Evolutionary conservation across 2,113 vertebrate genomes (phyloP).

Genomic region (Vombatus ursinus): DNA sequence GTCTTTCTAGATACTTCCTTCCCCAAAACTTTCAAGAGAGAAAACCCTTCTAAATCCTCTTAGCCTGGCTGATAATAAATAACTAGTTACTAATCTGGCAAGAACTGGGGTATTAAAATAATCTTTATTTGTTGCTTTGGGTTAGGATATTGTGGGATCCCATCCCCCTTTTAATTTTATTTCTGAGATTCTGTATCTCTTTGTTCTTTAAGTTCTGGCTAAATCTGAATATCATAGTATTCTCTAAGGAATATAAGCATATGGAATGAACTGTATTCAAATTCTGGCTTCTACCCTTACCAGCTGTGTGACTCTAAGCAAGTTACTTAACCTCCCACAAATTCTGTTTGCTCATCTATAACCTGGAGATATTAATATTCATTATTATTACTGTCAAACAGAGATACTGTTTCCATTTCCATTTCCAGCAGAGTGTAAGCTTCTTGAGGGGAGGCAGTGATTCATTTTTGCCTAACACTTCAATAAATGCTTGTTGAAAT

Average conservation of each 20-base stretch:
- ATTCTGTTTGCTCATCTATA: background rate
- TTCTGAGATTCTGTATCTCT: background rate
- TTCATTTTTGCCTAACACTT: background rate
- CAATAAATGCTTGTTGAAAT: background rate
- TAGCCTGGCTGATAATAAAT: constrained; percentile 8
- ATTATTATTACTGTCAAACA: background rate
- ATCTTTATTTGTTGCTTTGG: background rate
- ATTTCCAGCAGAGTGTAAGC: background rate
- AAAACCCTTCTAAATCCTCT: constrained; percentile 14
- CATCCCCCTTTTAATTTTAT: background rate
- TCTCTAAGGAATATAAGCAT: background rate
- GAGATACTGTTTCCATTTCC: background rate
- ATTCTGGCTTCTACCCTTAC: background rate
- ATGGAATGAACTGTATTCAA: background rate
- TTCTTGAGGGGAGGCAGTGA: background rate
- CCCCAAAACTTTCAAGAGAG: constrained; percentile 30
- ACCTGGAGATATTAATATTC: background rate
- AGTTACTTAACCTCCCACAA: background rate
- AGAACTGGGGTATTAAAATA: background rate
- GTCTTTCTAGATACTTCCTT: background rate
- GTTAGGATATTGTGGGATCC: background rate
- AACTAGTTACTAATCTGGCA: constrained; percentile 2
- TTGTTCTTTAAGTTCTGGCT: background rate
- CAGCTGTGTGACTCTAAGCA: background rate
- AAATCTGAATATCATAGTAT: background rate